Evolutionary conservation across 1,140 invertebrate species (phyloP).

Genomic region (Thalassaphorura encarpata): DNA sequence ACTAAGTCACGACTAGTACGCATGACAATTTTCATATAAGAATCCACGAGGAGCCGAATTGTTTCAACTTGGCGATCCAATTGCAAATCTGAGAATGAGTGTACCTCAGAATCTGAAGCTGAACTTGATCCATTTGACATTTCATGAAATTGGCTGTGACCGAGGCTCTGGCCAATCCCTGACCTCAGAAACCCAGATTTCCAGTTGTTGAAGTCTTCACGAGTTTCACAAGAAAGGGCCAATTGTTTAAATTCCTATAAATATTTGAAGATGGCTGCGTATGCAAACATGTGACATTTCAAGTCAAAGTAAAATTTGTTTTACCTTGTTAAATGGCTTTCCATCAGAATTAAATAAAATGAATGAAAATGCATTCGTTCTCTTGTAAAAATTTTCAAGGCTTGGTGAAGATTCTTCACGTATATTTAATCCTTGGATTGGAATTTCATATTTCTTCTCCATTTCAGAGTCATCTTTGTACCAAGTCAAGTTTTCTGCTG

Average conservation of each 20-base stretch:
- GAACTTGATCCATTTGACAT: slow-evolving; percentile 56
- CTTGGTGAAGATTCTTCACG: no score
- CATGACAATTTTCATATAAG: slow-evolving; percentile 99
- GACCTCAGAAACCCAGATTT: slow-evolving; percentile 98
- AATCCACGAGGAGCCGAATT: slow-evolving; percentile 97
- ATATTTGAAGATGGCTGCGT: neutral
- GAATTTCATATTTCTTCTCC: slow-evolving; percentile 99
- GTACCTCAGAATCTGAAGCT: slow-evolving; percentile 88
- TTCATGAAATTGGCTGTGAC: slow-evolving; percentile 62
- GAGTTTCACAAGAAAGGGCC: slow-evolving; percentile 93
- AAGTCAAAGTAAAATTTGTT: neutral
- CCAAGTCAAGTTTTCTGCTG: slow-evolving; percentile 97
- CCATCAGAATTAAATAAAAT: slow-evolving; percentile 97
- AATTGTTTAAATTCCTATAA: slow-evolving; percentile 84
- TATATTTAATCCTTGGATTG: slow-evolving; percentile 91
- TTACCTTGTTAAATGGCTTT: slow-evolving; percentile 86
- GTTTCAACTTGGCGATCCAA: slow-evolving; percentile 97
- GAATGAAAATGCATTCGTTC: slow-evolving; percentile 95
- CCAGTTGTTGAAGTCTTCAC: slow-evolving; percentile 99
- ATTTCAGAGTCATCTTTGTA: slow-evolving; percentile 99
- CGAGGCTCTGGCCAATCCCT: slow-evolving; percentile 97
- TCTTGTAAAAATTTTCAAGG: slow-evolving; percentile 98
- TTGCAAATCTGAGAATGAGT: slow-evolving; percentile 23
- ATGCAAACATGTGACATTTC: neutral
- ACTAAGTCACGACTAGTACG: slow-evolving; percentile 97